Conservation (phyloP, 2,113 vertebrate genomes). For the Zeus faber region DNA sequence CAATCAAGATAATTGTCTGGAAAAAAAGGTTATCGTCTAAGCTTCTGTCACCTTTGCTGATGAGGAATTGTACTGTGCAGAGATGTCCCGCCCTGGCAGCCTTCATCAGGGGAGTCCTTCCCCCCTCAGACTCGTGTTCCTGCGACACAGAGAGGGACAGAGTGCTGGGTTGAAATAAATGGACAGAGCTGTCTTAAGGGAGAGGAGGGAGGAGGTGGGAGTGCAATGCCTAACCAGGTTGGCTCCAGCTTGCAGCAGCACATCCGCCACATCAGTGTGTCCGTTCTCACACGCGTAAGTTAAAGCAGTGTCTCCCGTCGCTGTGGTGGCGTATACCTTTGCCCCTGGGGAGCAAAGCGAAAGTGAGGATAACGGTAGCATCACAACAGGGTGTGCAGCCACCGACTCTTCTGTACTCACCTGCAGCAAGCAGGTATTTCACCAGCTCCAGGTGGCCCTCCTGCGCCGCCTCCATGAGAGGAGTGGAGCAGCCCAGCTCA, state of each 20-base stretch:
- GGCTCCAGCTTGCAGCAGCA: slow-evolving; percentile 94
- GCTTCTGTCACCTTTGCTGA: slow-evolving; percentile 97
- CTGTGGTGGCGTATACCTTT: slow-evolving; percentile 97
- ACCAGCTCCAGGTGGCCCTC: slow-evolving; percentile 97
- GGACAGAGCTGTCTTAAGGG: background rate
- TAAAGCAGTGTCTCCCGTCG: slow-evolving; percentile 94
- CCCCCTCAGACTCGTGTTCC: slow-evolving; percentile 98
- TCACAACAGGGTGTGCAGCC: background rate
- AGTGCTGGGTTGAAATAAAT: background rate
- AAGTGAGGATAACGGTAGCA: background rate
- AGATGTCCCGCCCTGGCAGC: slow-evolving; percentile 96
- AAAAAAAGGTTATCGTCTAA: no score
- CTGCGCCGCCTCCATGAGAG: slow-evolving; percentile 97
- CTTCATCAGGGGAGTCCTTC: slow-evolving; percentile 97
- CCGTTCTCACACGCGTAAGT: slow-evolving; percentile 98
- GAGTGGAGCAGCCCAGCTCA: slow-evolving; percentile 96
- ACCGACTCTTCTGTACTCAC: slow-evolving; percentile 61
- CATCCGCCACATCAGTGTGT: slow-evolving; percentile 97
- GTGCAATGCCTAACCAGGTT: slow-evolving; percentile 82
- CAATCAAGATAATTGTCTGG: no score
- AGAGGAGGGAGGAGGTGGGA: slow-evolving; percentile 4
- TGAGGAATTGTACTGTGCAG: slow-evolving; percentile 97
- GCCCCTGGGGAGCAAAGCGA: slow-evolving; percentile 75
- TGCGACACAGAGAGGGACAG: slow-evolving; percentile 42
- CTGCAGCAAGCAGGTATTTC: slow-evolving; percentile 94